Percentiles rank a stretch among this genome's conserved stretches.
These are phyloP conservation scores for Xylocampa areola DNA, from an alignment of 2,888 invertebrate species.

Conservation along the genomic window DNA sequence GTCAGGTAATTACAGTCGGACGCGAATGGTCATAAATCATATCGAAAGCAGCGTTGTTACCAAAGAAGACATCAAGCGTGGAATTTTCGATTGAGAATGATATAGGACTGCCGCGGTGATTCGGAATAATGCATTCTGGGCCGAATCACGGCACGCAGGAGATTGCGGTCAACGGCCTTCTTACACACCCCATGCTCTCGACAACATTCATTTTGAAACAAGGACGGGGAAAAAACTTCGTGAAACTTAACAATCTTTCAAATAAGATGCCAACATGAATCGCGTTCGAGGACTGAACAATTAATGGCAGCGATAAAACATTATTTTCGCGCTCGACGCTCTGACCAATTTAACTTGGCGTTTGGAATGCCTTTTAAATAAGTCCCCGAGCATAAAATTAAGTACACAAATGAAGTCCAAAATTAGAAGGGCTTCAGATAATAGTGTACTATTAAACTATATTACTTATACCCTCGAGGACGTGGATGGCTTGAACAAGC, in stretches of 20 bases:
- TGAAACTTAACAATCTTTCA: constrained; percentile 71
- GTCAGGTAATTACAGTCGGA: constrained; percentile 71
- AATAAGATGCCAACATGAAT: constrained; percentile 65
- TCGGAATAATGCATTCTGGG: constrained; percentile 84
- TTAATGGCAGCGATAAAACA: constrained; percentile 67
- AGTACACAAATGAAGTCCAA: constrained; percentile 54
- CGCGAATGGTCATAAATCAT: constrained; percentile 78
- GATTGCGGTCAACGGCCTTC: constrained; percentile 83
- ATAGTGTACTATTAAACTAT: constrained; percentile 58
- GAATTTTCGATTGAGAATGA: constrained; percentile 84
- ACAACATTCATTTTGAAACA: constrained; percentile 71
- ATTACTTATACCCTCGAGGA: background rate
- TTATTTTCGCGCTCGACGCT: constrained; percentile 60
- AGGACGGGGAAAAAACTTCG: constrained; percentile 70
- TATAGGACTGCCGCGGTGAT: constrained; percentile 79
- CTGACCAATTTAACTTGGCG: constrained; percentile 55
- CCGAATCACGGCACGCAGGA: constrained; percentile 76
- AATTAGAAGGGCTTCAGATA: constrained; percentile 57
- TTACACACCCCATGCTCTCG: constrained; percentile 69
- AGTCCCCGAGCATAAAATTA: constrained; percentile 49
- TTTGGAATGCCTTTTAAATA: constrained; percentile 47
- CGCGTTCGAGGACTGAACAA: constrained; percentile 59
- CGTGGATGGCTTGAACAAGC: constrained; percentile 23
- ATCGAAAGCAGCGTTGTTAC: constrained; percentile 80
- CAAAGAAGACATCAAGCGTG: constrained; percentile 84